phyloP scores from a whole-genome alignment of 1,140 invertebrate species.

The Ceratina japonica region DNA sequence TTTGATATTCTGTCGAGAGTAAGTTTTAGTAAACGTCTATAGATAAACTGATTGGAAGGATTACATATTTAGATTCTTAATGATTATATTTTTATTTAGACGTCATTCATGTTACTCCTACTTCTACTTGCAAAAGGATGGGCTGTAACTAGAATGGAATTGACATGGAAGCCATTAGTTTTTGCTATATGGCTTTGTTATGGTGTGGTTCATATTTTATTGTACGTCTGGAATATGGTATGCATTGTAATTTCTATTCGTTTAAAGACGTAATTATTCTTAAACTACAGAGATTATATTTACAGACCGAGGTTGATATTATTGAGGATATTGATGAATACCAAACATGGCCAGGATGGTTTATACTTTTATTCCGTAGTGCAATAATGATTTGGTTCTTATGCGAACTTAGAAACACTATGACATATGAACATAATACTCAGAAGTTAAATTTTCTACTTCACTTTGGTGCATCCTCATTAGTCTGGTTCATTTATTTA shows the following conservation, averaged over 20 bases:
- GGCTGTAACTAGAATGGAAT: slow-evolving; percentile 94
- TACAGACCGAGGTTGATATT: slow-evolving; percentile 95
- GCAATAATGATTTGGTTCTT: slow-evolving; percentile 97
- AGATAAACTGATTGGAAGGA: neutral
- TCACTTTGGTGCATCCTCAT: slow-evolving; percentile 97
- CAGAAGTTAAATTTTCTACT: slow-evolving; percentile 95
- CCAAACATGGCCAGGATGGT: slow-evolving; percentile 97
- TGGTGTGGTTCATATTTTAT: slow-evolving; percentile 92
- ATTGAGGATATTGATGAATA: slow-evolving; percentile 98
- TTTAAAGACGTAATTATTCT: neutral
- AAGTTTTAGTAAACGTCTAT: slow-evolving; percentile 65
- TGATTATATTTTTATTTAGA: slow-evolving; percentile 80
- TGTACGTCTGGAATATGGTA: slow-evolving; percentile 98
- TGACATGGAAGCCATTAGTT: slow-evolving; percentile 91
- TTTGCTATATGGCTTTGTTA: slow-evolving; percentile 96
- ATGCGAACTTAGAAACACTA: slow-evolving; percentile 93
- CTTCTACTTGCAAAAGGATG: slow-evolving; percentile 97
- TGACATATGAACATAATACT: slow-evolving; percentile 94
- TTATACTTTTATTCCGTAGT: slow-evolving; percentile 92
- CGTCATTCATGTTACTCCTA: slow-evolving; percentile 96
- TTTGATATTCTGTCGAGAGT: slow-evolving; percentile 94
- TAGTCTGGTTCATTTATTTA: slow-evolving; percentile 99
- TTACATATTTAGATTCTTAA: neutral
- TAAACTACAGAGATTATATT: slow-evolving; percentile 14
- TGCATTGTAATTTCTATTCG: slow-evolving; percentile 70